These are phyloP conservation scores for Thysanoteuthis rhombus DNA, from an alignment of 2,888 invertebrate genomes.

Conservation along the genomic window DNA sequence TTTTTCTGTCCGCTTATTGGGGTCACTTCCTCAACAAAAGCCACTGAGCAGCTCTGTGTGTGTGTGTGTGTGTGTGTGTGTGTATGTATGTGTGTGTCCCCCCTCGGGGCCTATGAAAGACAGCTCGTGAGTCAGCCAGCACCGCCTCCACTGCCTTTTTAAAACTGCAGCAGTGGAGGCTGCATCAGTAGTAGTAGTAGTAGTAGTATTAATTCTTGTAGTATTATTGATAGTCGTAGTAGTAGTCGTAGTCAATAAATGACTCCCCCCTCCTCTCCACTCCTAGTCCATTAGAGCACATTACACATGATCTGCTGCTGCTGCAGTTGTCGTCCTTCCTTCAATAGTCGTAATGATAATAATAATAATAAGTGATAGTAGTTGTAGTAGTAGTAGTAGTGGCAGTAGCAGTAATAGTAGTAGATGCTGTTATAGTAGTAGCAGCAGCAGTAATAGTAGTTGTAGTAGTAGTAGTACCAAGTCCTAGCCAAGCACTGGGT, in stretches of 20 bases:
- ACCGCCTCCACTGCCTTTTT: constrained; percentile 27
- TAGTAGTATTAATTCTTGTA: neutral
- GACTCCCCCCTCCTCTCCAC: too few species aligned
- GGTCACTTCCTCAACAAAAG: constrained; percentile 31
- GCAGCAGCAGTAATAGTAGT: neutral
- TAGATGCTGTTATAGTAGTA: neutral
- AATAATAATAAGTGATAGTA: neutral
- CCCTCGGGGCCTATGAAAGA: constrained; percentile 24
- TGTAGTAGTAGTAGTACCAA: neutral
- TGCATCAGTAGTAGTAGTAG: neutral
- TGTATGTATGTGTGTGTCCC: neutral
- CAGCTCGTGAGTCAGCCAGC: constrained; percentile 30
- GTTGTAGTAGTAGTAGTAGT: neutral
- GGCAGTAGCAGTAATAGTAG: neutral
- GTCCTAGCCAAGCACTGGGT: constrained; percentile 15
- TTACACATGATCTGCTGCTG: constrained; percentile 30
- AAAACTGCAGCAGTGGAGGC: neutral
- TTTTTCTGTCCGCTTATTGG: constrained; percentile 24
- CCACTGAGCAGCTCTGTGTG: neutral
- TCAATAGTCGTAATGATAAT: neutral
- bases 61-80: neutral
- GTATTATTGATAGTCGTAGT: neutral
- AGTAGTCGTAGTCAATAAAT: constrained; percentile 25
- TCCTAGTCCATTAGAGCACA: constrained; percentile 20
- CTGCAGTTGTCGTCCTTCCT: constrained; percentile 19